Evolutionary conservation across 1,140 invertebrate species (phyloP).

Genomic region (Heterodera carotae): DNA sequence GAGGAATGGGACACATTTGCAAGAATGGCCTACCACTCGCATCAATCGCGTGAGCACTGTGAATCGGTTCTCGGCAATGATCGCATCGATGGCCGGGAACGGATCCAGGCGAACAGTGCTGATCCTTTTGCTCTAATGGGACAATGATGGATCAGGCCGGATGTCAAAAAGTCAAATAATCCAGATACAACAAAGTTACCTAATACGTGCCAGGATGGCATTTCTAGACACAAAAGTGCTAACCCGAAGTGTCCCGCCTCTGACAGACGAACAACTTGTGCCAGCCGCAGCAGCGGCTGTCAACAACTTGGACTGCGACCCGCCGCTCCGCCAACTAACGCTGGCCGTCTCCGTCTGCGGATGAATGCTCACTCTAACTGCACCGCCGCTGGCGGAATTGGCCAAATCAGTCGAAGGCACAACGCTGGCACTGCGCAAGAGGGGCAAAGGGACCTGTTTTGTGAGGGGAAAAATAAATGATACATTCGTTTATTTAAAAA

Average conservation of each 20-base stretch:
- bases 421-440: background rate
- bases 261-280: background rate
- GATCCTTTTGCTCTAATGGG: conserved; percentile 7
- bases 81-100: conserved; percentile 59
- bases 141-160: background rate
- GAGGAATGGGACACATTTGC: conserved; percentile 5
- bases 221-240: no score
- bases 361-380: background rate
- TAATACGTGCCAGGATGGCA: no score
- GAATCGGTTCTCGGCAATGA: conserved; percentile 63
- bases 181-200: no score
- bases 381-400: background rate
- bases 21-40: conserved; percentile 42
- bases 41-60: conserved; percentile 56
- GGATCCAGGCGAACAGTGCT: conserved; percentile 57
- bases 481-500: no score
- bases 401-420: background rate
- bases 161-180: no score
- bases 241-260: background rate
- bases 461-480: background rate
- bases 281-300: background rate
- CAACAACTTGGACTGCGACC: conserved; percentile 3
- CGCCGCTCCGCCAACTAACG: background rate
- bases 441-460: background rate
- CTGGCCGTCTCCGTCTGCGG: conserved; percentile 2